Conservation (phyloP, 2,888 invertebrate genomes). For the Cosmorhoe ocellata region DNA sequence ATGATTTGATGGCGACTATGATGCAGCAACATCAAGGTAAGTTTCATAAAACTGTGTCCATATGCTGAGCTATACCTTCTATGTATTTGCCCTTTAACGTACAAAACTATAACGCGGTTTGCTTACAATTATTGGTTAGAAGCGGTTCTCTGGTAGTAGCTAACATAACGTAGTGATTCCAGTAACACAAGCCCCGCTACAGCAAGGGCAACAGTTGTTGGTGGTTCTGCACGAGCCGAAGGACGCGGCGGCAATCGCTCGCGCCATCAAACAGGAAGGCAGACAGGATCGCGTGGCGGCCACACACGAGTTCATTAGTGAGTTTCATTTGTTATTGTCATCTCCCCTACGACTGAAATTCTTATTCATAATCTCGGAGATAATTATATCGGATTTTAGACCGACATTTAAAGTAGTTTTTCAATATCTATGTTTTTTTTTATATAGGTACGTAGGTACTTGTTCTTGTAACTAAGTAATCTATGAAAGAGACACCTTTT, state of each 20-base stretch:
- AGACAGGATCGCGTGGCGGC: slow-evolving; percentile 62
- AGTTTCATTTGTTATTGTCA: slow-evolving; percentile 35
- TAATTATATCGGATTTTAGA: too few relatives aligned
- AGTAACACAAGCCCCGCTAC: slow-evolving; percentile 56
- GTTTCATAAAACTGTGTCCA: not conserved
- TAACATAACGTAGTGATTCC: slow-evolving; percentile 1
- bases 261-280: slow-evolving; percentile 81
- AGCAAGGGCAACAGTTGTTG: slow-evolving; percentile 77
- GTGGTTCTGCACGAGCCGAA: slow-evolving; percentile 79
- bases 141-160: not conserved
- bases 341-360: too few relatives aligned
- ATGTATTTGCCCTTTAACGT: too few relatives aligned
- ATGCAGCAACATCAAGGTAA: slow-evolving; percentile 74
- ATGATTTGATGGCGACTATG: slow-evolving; percentile 80
- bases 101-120: too few relatives aligned
- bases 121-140: too few relatives aligned
- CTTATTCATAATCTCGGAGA: too few relatives aligned
- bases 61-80: too few relatives aligned
- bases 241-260: slow-evolving; percentile 73
- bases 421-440: too few relatives aligned
- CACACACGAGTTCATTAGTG: slow-evolving; percentile 70
- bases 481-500: too few relatives aligned
- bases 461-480: too few relatives aligned
- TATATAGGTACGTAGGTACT: too few relatives aligned
- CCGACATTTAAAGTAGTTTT: too few relatives aligned